A percentile compares a stretch with the other conserved stretches of the same genome.
These are phyloP conservation scores for Otocyon megalotis DNA, from an alignment of 2,113 vertebrate species.

Conservation along the genomic window DNA sequence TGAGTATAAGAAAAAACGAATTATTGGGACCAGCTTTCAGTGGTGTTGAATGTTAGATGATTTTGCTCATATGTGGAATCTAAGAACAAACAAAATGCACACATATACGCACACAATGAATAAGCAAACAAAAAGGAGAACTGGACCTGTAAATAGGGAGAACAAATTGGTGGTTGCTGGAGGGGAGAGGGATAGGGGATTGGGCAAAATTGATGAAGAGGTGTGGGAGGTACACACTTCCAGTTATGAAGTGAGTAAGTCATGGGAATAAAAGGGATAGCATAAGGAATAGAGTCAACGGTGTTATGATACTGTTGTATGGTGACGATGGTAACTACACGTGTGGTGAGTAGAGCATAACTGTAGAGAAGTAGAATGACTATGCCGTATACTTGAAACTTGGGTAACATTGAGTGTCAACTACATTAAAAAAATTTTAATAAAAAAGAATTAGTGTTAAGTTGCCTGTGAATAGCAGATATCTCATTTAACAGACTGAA, in stretches of 20 bases:
- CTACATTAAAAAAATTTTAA: neutral
- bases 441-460: neutral
- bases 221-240: neutral
- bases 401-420: neutral
- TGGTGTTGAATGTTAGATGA: neutral
- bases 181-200: neutral
- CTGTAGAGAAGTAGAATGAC: neutral
- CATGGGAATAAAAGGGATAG: neutral
- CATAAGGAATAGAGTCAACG: neutral
- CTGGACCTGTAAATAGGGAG: neutral
- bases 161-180: neutral
- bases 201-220: neutral
- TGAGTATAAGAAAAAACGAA: neutral
- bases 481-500: neutral
- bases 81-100: neutral
- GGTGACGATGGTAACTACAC: neutral
- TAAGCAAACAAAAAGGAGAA: neutral
- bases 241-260: neutral
- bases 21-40: neutral
- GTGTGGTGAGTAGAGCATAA: neutral
- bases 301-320: neutral
- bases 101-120: neutral
- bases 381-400: neutral
- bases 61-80: neutral
- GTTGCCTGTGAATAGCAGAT: neutral